Conservation (phyloP, 2,797 vertebrate genomes). For the Erethizon dorsatum region DNA sequence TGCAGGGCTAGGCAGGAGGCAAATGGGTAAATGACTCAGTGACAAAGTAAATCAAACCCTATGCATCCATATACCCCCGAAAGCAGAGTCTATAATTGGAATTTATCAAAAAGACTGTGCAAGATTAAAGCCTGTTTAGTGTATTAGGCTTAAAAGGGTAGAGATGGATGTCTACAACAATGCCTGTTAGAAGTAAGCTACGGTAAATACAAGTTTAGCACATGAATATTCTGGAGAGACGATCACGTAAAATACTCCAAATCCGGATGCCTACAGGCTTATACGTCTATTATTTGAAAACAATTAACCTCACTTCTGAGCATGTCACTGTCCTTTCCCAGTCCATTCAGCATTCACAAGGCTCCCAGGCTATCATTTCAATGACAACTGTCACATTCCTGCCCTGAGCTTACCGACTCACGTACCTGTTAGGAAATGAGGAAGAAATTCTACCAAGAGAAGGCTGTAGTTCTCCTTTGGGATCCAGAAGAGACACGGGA, state of each 20-base stretch:
- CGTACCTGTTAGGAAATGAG: background rate
- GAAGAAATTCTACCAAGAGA: rapidly evolving
- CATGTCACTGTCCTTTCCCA: background rate
- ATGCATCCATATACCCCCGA: background rate
- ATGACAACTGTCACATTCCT: background rate
- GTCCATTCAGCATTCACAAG: background rate
- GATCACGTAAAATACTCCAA: background rate
- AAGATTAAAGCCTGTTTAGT: background rate
- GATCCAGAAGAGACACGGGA: background rate
- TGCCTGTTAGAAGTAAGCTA: rapidly evolving
- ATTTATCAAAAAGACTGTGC: background rate
- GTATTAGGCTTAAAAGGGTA: background rate
- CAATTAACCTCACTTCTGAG: background rate
- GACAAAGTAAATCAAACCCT: background rate
- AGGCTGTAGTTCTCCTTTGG: background rate
- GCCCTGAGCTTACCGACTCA: background rate
- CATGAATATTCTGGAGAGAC: background rate
- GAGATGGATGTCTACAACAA: too few relatives aligned
- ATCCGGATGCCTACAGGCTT: background rate
- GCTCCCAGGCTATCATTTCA: too few relatives aligned
- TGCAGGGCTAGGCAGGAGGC: too few relatives aligned
- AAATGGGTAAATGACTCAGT: background rate
- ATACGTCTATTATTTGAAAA: background rate
- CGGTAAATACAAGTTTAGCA: rapidly evolving
- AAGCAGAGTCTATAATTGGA: background rate